Evolutionary conservation across 2,797 vertebrate species (phyloP).

Genomic region (Neosilurus mollespiculum): DNA sequence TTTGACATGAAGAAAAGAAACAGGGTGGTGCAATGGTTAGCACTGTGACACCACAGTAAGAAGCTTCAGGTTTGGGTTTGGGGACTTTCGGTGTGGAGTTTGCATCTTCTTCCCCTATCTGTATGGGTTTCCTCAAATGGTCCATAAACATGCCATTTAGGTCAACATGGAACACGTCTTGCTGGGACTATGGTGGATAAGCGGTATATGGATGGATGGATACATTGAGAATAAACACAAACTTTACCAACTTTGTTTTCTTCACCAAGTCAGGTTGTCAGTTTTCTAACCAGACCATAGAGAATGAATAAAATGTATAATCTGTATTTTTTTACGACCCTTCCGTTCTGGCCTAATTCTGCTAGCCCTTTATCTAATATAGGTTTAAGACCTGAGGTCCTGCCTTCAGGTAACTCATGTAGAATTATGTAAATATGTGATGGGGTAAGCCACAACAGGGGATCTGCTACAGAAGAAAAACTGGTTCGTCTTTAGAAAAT

Average conservation of each 20-base stretch:
- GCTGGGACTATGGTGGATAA: too few relatives aligned
- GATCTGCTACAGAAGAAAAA: background rate
- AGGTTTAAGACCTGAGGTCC: background rate
- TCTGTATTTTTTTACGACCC: background rate
- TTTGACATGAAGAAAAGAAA: background rate
- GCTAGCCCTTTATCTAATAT: background rate
- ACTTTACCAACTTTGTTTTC: background rate
- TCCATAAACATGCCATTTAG: too few relatives aligned
- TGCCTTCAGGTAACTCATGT: background rate
- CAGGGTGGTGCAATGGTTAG: too few relatives aligned
- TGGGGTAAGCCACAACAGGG: background rate
- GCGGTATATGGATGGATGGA: too few relatives aligned
- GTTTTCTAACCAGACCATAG: background rate
- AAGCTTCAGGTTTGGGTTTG: too few relatives aligned
- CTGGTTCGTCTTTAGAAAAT: background rate
- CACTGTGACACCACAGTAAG: too few relatives aligned
- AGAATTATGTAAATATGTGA: slow-evolving; percentile 1
- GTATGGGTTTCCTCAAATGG: too few relatives aligned
- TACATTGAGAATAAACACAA: background rate
- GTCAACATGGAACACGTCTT: too few relatives aligned
- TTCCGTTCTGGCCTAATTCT: background rate
- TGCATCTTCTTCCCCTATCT: too few relatives aligned
- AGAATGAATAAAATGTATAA: background rate
- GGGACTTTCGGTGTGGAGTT: too few relatives aligned
- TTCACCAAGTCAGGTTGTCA: background rate